Conservation (phyloP, 2,113 vertebrate genomes). For the Campylomormyrus numenius region DNA sequence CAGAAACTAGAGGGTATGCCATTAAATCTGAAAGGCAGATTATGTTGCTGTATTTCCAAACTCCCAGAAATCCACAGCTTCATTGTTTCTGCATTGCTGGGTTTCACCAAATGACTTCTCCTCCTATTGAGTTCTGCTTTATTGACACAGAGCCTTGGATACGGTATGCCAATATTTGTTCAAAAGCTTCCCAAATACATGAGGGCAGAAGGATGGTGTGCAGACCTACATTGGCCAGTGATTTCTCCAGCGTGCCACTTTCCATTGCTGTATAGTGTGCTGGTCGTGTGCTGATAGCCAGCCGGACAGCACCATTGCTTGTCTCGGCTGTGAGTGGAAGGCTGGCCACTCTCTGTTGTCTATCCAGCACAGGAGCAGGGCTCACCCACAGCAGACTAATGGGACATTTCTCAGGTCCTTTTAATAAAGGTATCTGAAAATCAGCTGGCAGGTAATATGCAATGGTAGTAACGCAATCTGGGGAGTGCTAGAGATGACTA, state of each 20-base stretch:
- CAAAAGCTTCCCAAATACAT: slow-evolving; percentile 62
- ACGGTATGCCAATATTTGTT: slow-evolving; percentile 61
- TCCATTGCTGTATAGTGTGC: slow-evolving; percentile 27
- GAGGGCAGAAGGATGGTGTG: slow-evolving; percentile 29
- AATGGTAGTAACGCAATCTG: slow-evolving; percentile 36
- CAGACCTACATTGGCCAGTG: slow-evolving; percentile 31
- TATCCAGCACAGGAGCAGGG: slow-evolving; percentile 18
- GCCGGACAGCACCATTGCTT: slow-evolving; percentile 2
- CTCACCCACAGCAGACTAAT: neutral
- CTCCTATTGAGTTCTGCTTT: slow-evolving; percentile 38
- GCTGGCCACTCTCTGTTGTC: neutral
- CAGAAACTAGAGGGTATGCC: slow-evolving; percentile 19
- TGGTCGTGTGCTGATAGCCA: slow-evolving; percentile 23
- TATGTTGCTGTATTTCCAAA: slow-evolving; percentile 24
- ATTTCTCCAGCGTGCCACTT: slow-evolving; percentile 22
- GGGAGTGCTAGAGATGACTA: slow-evolving; percentile 20
- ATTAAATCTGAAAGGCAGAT: slow-evolving; percentile 28
- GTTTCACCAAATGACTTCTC: slow-evolving; percentile 45
- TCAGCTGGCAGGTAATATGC: slow-evolving; percentile 24
- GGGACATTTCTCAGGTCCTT: slow-evolving; percentile 40
- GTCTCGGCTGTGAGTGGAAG: neutral
- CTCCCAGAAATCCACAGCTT: slow-evolving; percentile 35
- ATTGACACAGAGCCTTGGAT: slow-evolving; percentile 54
- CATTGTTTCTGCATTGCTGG: slow-evolving; percentile 51
- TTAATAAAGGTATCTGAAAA: slow-evolving; percentile 42